Evolutionary conservation across 2,888 invertebrate species (phyloP), one percentile per base, ranked within the genome.

Genomic region (Chymomyza procnemis): DNA sequence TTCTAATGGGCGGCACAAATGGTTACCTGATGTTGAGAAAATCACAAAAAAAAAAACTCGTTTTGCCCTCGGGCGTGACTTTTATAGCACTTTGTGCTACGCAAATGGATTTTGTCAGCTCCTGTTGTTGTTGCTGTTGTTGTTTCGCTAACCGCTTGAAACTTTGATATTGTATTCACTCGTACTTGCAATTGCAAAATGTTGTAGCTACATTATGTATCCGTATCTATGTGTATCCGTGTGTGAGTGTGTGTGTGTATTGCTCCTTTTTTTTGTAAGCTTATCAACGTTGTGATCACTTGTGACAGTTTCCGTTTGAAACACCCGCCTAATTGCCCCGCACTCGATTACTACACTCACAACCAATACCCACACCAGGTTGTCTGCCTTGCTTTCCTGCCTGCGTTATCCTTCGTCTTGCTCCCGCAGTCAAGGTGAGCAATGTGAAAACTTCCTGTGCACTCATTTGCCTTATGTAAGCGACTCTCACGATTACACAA

Each of bases 251-350:
- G 4, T 67, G 71, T 73, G 71, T 58, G 67, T 68, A 56, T 62
- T 69, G 78, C 72, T 61, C 57, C 67, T 14, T 73, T 74, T n/a
- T 62, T 67, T 58, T 68, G 72, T 79, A 78, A 76, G 80, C 82
- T 79, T 85, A 87, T 85, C 88, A 88, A 82, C 84, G 85, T 86
- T 84, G 79, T 82, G 87, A 85, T 88, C 84, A 85, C 78, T 84
- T 88, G 88, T 88, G 86, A 85, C 88, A 84, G 87, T 85, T 88
- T 89, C 88, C 88, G 84, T 73, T 88, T 80, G 83, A 76, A 79
- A 77, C 79, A 78, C 75, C 69, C 83, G 74, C 78, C 76, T 76
- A 76, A 76, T 76, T 76, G 76, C 74, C 76, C 69, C 76, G 66
- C 34, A 41, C 34, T 41, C 34, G 34, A 41, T 9, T 41, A 9